Evolutionary conservation across 2,113 vertebrate genomes (phyloP).

Genomic region (Pleuronectes platessa): DNA sequence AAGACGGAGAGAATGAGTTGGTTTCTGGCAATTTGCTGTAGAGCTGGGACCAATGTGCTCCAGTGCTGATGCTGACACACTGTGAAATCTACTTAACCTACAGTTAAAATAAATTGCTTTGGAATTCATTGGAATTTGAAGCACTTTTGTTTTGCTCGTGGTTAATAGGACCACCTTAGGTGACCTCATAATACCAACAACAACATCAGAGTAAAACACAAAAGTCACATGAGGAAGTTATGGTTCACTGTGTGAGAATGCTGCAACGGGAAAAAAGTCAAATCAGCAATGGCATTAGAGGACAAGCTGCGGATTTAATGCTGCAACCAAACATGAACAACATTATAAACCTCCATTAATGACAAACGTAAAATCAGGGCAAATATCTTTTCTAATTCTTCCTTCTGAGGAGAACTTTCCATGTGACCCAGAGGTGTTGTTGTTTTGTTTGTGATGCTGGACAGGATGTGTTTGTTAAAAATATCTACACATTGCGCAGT

Average conservation of each 20-base stretch:
- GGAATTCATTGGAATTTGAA: not conserved
- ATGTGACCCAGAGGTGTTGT: too few relatives aligned
- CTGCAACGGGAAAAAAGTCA: not conserved
- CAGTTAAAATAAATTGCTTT: not conserved
- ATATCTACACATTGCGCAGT: too few relatives aligned
- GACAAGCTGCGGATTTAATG: not conserved
- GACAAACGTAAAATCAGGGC: too few relatives aligned
- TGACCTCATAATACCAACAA: not conserved
- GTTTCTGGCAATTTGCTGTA: conserved; percentile 51
- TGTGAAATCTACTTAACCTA: not conserved
- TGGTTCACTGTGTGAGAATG: not conserved
- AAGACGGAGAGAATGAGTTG: conserved; percentile 27
- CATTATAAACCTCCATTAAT: too few relatives aligned
- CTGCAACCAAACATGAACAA: not conserved
- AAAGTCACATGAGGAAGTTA: not conserved
- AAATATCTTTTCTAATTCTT: too few relatives aligned
- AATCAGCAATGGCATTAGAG: not conserved
- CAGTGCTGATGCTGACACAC: not conserved
- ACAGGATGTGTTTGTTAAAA: too few relatives aligned
- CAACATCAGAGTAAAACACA: not conserved
- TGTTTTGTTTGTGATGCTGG: too few relatives aligned
- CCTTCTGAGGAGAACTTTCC: too few relatives aligned
- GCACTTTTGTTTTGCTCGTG: not conserved
- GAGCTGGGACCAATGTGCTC: not conserved
- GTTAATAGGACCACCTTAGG: not conserved